Conservation (phyloP, 2,113 vertebrate genomes). For the Nesoenas mayeri region DNA sequence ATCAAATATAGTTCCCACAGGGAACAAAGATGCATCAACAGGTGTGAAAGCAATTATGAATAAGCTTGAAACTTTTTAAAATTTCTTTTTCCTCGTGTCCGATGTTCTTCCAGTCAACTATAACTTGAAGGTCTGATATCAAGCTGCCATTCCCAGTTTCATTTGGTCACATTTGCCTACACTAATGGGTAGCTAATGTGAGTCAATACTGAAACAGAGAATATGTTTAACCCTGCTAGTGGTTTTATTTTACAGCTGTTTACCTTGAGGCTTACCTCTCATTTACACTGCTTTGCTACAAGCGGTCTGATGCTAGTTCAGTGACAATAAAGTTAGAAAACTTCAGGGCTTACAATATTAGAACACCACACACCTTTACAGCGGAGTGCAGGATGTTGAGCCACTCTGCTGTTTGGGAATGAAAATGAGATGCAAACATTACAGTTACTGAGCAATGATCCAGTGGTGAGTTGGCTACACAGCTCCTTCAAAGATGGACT, state of each 20-base stretch:
- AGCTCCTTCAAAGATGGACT: neutral
- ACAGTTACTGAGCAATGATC: neutral
- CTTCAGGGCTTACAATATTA: neutral
- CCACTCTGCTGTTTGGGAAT: neutral
- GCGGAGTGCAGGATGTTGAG: neutral
- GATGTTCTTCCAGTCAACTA: neutral
- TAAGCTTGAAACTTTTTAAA: neutral
- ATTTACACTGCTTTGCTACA: neutral
- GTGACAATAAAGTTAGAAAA: constrained; percentile 16
- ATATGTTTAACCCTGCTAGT: constrained; percentile 4
- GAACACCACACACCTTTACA: neutral
- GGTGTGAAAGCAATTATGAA: neutral
- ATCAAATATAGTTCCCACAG: neutral
- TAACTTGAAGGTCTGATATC: neutral
- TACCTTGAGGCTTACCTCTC: neutral
- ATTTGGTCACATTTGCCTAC: neutral
- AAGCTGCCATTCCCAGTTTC: neutral
- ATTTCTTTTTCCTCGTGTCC: neutral
- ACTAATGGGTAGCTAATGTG: neutral
- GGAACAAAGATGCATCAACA: neutral
- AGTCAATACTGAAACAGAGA: neutral
- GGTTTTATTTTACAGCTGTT: neutral
- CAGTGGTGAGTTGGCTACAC: neutral
- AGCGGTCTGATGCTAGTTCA: neutral
- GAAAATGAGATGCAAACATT: neutral